These are phyloP conservation scores for Phoenicopterus ruber DNA, from an alignment of 2,113 vertebrate species.

Conservation along the genomic window DNA sequence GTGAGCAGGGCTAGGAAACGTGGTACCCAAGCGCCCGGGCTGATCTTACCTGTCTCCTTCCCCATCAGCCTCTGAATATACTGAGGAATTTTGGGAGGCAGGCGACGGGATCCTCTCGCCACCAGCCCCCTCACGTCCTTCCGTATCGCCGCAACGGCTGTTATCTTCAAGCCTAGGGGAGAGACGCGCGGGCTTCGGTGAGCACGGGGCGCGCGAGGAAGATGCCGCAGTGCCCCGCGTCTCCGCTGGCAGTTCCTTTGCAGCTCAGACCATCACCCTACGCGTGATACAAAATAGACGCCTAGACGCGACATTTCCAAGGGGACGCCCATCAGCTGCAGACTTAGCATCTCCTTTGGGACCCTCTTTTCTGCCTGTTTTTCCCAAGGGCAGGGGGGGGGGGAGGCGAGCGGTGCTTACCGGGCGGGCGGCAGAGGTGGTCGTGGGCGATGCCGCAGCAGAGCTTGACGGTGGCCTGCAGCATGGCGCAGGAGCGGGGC, in stretches of 20 bases:
- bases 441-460: conserved; percentile 83
- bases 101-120: background rate
- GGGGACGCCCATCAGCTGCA: too few relatives aligned
- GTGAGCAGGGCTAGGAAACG: background rate
- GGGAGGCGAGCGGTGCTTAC: conserved; percentile 12
- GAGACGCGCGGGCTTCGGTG: rapidly evolving
- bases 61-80: background rate
- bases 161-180: conserved; percentile 70
- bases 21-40: rapidly evolving
- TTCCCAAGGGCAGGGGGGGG: background rate
- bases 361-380: background rate
- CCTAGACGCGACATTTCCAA: background rate
- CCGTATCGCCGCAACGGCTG: conserved; percentile 64
- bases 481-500: conserved; percentile 56
- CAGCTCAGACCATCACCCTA: background rate
- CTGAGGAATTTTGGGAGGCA: background rate
- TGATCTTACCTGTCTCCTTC: background rate
- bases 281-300: rapidly evolving
- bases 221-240: rapidly evolving
- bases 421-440: conserved; percentile 71
- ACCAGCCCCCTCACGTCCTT: conserved; percentile 62
- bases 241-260: background rate
- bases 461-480: conserved; percentile 80
- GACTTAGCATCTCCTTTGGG: background rate
- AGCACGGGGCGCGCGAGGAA: rapidly evolving